phyloP scores from a whole-genome alignment of 2,888 invertebrate species.

The Nezara viridula region DNA sequence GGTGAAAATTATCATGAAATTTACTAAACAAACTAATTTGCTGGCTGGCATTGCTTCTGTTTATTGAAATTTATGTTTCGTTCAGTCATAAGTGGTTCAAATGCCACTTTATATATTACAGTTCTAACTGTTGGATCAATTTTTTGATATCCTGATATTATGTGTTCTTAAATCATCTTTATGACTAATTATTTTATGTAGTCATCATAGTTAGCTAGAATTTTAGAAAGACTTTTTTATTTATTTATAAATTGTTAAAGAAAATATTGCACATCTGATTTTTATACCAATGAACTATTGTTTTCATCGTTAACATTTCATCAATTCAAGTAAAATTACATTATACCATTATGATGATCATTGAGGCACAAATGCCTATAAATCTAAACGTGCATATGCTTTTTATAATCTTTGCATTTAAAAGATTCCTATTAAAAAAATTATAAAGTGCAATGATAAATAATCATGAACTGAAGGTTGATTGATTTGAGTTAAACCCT shows the following conservation, averaged over 20 bases:
- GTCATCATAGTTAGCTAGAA: conserved; percentile 38
- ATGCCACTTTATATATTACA: not conserved
- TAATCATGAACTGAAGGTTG: conserved; percentile 47
- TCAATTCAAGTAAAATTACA: not conserved
- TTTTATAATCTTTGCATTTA: conserved; percentile 53
- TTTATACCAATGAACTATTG: conserved; percentile 18
- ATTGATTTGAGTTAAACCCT: conserved; percentile 11
- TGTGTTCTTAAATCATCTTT: not conserved
- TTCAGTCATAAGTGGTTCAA: not conserved
- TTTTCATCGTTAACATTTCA: conserved; percentile 42
- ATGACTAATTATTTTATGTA: conserved; percentile 45
- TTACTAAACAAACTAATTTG: conserved; percentile 42
- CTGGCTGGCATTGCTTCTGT: conserved; percentile 12
- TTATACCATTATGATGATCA: conserved; percentile 2
- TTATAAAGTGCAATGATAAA: conserved; percentile 40
- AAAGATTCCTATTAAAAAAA: conserved; percentile 47
- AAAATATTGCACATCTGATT: not conserved
- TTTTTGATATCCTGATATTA: conserved; percentile 10
- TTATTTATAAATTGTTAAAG: not conserved
- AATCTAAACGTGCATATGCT: conserved; percentile 27
- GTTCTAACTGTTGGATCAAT: conserved; percentile 11
- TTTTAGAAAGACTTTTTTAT: conserved; percentile 44
- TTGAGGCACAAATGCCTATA: conserved; percentile 16
- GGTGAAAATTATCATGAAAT: conserved; percentile 4
- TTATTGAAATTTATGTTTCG: not conserved